phyloP scores from a whole-genome alignment of 2,888 invertebrate species.

The Dryobotodes eremita region DNA sequence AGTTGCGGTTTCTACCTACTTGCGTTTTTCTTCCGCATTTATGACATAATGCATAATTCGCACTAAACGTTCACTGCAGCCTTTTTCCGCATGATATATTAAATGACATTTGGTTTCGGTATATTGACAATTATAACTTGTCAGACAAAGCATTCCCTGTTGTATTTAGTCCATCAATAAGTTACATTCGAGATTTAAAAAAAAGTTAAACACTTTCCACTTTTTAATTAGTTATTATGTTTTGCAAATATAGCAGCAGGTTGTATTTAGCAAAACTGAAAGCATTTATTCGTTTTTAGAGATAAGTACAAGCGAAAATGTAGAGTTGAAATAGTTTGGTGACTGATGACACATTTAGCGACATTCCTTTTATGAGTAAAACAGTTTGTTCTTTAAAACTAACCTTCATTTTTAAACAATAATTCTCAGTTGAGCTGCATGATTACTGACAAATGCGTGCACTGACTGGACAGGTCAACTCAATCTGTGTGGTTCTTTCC shows the following conservation, averaged over 20 bases:
- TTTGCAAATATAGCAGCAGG: not conserved
- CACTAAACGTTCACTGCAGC: slow-evolving; percentile 5
- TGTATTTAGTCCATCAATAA: too few species aligned
- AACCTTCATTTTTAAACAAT: not conserved
- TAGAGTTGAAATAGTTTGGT: not conserved
- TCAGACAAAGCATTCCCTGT: not conserved
- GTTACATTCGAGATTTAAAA: not conserved
- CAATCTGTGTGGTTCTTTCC: too few species aligned
- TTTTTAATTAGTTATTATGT: not conserved
- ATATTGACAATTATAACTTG: not conserved
- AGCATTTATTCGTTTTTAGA: not conserved
- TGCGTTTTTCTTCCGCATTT: slow-evolving; percentile 14
- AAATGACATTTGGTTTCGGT: not conserved
- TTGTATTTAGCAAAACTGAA: not conserved
- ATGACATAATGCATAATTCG: slow-evolving; percentile 25
- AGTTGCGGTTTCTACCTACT: not conserved
- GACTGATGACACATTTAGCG: not conserved
- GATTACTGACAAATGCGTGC: too few species aligned
- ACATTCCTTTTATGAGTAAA: not conserved
- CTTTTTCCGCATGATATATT: slow-evolving; percentile 13
- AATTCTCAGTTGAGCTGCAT: too few species aligned
- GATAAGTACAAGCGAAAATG: not conserved
- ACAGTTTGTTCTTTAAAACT: not conserved
- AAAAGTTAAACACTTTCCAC: not conserved
- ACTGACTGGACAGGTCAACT: too few species aligned